A percentile compares a stretch with the other conserved stretches of the same genome.
Conservation (phyloP, 2,113 vertebrate species). For the Mohoua ochrocephala region DNA sequence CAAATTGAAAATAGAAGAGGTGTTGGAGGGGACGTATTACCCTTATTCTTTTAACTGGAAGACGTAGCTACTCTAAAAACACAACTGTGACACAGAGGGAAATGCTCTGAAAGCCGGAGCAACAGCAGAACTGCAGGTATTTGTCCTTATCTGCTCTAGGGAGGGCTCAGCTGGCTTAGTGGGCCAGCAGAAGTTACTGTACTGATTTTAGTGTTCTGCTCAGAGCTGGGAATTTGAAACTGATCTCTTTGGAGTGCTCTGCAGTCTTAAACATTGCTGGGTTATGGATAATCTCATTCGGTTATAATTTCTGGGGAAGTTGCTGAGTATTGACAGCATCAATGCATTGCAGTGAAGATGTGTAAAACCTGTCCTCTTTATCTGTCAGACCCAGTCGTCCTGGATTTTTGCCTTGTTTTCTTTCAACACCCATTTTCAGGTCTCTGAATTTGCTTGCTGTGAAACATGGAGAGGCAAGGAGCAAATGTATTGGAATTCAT, state of each 20-base stretch:
- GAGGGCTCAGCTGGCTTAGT: not conserved
- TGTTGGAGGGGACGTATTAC: not conserved
- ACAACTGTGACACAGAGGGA: not conserved
- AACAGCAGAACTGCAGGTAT: not conserved
- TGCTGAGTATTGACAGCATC: not conserved
- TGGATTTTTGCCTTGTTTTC: not conserved
- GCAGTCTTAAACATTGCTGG: not conserved
- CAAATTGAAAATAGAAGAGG: not conserved
- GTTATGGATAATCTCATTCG: not conserved
- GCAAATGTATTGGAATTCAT: not conserved
- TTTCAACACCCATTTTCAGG: not conserved
- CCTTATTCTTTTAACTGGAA: not conserved
- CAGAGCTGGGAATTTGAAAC: not conserved
- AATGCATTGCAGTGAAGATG: not conserved
- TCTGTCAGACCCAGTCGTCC: not conserved
- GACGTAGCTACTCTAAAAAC: not conserved
- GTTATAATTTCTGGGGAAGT: not conserved
- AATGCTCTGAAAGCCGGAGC: not conserved
- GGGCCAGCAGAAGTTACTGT: not conserved
- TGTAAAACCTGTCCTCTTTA: not conserved
- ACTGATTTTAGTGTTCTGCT: not conserved
- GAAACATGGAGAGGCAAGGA: not conserved
- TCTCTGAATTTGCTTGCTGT: not conserved
- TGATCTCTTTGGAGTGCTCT: not conserved
- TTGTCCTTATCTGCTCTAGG: not conserved